A percentile compares a stretch with the other conserved stretches of the same genome.
Conservation (phyloP, 2,888 invertebrate species). For the Polymixis lichenea region DNA sequence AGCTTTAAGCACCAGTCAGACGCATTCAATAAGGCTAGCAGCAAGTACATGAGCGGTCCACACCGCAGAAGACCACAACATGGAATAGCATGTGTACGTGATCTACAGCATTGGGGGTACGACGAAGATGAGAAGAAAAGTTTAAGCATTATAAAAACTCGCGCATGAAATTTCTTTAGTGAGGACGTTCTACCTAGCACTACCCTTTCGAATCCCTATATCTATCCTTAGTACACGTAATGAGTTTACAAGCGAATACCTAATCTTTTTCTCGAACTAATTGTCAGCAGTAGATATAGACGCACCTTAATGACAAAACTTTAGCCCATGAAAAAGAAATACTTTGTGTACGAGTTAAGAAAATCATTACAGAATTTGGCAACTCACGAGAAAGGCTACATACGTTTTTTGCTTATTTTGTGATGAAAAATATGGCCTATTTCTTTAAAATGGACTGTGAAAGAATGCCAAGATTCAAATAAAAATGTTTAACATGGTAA, state of each 20-base stretch:
- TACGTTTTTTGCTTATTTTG: conserved; percentile 12
- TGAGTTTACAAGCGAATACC: background rate
- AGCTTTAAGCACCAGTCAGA: no score
- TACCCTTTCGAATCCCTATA: background rate
- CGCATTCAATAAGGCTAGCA: no score
- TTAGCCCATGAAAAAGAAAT: conserved; percentile 7
- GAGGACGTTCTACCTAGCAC: background rate
- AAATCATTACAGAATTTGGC: conserved; percentile 36
- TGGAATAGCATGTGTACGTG: no score
- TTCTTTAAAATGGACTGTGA: conserved; percentile 21
- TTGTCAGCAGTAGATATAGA: background rate
- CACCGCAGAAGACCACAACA: no score
- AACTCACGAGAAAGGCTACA: conserved; percentile 14
- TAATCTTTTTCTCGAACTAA: conserved; percentile 6
- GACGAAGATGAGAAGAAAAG: no score
- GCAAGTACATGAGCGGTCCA: no score
- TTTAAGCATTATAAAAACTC: no score
- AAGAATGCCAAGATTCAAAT: conserved; percentile 19
- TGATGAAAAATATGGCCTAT: conserved; percentile 10
- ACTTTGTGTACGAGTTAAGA: background rate
- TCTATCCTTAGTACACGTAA: background rate
- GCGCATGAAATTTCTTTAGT: no score
- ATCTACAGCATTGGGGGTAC: no score
- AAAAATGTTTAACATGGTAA: conserved; percentile 12
- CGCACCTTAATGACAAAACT: background rate